Conservation (phyloP, 2,797 vertebrate species). For the Girardinus metallicus region DNA sequence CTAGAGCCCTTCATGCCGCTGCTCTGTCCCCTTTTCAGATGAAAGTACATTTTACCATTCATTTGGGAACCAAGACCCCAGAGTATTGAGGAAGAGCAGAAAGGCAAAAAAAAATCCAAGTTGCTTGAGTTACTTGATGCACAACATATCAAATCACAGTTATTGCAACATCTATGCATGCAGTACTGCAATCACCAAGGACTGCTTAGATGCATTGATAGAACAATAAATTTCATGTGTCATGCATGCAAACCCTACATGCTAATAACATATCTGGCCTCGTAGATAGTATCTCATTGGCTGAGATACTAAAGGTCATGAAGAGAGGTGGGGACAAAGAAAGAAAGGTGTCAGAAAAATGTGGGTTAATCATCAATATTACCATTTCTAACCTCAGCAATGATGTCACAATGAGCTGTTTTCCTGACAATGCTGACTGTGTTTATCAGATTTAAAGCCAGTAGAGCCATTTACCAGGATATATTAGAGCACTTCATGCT, state of each 20-base stretch:
- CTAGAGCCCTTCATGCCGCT: neutral
- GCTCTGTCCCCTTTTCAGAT: neutral
- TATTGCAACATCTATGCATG: neutral
- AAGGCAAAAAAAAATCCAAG: neutral
- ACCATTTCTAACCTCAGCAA: neutral
- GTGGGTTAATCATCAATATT: neutral
- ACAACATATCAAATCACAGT: neutral
- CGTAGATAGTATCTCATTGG: neutral
- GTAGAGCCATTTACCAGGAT: neutral
- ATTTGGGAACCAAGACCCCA: neutral
- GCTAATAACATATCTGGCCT: neutral
- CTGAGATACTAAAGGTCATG: neutral
- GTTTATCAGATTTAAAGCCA: neutral
- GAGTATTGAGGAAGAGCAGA: neutral
- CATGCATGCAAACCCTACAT: neutral
- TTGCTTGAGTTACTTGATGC: neutral
- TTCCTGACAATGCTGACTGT: neutral
- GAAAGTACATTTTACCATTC: neutral
- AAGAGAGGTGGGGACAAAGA: neutral
- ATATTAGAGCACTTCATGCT: neutral
- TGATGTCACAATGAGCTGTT: neutral
- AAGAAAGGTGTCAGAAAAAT: neutral
- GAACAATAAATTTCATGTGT: neutral
- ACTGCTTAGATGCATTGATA: neutral
- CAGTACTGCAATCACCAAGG: neutral